Evolutionary conservation across 2,113 vertebrate genomes (phyloP).

Genomic region (Geococcyx californianus): DNA sequence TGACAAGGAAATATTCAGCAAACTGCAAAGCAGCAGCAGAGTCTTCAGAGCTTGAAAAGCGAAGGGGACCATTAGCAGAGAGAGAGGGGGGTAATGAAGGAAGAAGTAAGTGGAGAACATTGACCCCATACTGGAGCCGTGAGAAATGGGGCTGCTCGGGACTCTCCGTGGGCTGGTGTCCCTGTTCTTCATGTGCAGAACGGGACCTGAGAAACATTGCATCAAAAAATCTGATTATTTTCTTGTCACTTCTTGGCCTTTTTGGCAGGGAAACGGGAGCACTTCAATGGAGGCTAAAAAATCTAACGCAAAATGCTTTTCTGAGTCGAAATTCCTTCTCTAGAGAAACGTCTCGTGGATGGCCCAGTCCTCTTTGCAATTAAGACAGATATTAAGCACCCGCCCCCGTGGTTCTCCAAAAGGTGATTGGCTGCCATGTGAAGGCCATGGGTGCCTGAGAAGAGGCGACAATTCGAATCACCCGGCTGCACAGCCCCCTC

Average conservation of each 20-base stretch:
- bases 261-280: neutral
- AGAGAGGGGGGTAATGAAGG: constrained; percentile 40
- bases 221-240: neutral
- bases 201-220: neutral
- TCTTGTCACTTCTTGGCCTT: neutral
- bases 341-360: neutral
- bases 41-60: constrained; percentile 18
- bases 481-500: neutral
- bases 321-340: constrained; percentile 27
- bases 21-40: constrained; percentile 2
- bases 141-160: neutral
- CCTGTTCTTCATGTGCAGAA: neutral
- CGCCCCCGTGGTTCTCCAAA: accelerated
- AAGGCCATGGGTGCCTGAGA: accelerated
- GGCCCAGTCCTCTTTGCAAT: neutral
- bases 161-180: neutral
- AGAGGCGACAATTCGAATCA: neutral
- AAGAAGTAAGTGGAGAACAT: neutral
- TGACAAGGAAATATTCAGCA: constrained; percentile 45
- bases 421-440: neutral
- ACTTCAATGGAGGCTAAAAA: constrained; percentile 36
- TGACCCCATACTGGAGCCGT: neutral
- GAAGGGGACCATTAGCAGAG: constrained; percentile 34
- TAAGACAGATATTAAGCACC: neutral
- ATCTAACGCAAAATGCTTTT: constrained; percentile 2